Evolutionary conservation across 2,797 vertebrate genomes (phyloP), one percentile per base, ranked within the genome.

Genomic region (Ataeniobius toweri): DNA sequence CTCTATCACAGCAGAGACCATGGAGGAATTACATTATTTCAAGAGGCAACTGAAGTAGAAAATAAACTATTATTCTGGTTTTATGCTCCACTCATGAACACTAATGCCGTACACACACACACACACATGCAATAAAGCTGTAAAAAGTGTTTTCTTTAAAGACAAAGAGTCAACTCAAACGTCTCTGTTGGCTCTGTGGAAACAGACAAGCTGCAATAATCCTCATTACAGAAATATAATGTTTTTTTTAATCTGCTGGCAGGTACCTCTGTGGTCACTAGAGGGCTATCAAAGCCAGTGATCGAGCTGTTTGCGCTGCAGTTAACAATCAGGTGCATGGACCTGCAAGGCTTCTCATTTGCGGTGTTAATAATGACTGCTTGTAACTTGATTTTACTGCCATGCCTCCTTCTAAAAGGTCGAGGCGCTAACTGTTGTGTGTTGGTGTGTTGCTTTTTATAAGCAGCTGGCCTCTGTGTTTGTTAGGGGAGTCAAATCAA

Each of bases 281-380:
- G 93, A 86, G 92, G 92, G 91, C 89, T 89, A 86, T 90, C 91
- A 93, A 88, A 87, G 84, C 83, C 81, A 80, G 80, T 81, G 50
- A 36, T 61, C 55, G 61, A 65, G 67, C 44, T 67, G 68, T 24
- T 77, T 24, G 36, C 20, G 53, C 75, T 75, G 69, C 75, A 74
- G 59, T 88, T 88, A 83, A 91, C 78, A 80, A 82, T 90, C 88
- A 86, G 87, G 88, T 91, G 88, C 80, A 77, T 51, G 56, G 6
- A 72, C 61, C 67, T 79, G 76, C 80, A 78, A 44, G 73, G 69
- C 79, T 18, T 81, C 81, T 91, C 84, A 80, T 90, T 89, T 82
- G 77, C 71, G 73, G 81, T 73, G 82, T 81, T 89, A 76, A 87
- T 70, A 63, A 71, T 83, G 56, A 67, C 28, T 78, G 74, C 80